A percentile compares a stretch with the other conserved stretches of the same genome.
Conservation (phyloP, 2,888 invertebrate species). For the Cataglyphis livida region DNA sequence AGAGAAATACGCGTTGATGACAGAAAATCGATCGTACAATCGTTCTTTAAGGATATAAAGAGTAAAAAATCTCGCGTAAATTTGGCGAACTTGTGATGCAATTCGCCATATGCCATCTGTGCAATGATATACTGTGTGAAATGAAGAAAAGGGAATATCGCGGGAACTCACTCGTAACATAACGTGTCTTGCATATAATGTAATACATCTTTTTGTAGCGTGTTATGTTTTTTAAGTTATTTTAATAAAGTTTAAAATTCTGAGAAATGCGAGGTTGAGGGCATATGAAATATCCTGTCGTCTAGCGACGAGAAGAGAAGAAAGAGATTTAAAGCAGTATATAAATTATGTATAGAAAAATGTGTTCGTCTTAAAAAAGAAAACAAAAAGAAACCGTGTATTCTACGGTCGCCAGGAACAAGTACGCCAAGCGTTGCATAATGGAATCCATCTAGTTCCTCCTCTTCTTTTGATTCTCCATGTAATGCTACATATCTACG, state of each 20-base stretch:
- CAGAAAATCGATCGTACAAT: constrained; percentile 3
- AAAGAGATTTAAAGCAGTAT: background rate
- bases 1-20: background rate
- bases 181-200: no score
- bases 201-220: background rate
- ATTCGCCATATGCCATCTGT: background rate
- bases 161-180: background rate
- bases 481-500: background rate
- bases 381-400: background rate
- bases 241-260: constrained; percentile 9
- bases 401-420: background rate
- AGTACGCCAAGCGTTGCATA: background rate
- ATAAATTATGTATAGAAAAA: constrained; percentile 14
- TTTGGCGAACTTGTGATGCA: background rate
- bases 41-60: background rate
- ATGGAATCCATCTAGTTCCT: constrained; percentile 23
- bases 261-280: background rate
- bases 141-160: no score
- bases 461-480: constrained; percentile 21
- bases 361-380: background rate
- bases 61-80: background rate
- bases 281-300: background rate
- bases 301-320: no score
- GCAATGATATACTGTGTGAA: background rate
- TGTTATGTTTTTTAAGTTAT: background rate